A percentile compares a stretch with the other conserved stretches of the same genome.
phyloP scores from a whole-genome alignment of 2,113 vertebrate genomes.

The Cnemophilus loriae region DNA sequence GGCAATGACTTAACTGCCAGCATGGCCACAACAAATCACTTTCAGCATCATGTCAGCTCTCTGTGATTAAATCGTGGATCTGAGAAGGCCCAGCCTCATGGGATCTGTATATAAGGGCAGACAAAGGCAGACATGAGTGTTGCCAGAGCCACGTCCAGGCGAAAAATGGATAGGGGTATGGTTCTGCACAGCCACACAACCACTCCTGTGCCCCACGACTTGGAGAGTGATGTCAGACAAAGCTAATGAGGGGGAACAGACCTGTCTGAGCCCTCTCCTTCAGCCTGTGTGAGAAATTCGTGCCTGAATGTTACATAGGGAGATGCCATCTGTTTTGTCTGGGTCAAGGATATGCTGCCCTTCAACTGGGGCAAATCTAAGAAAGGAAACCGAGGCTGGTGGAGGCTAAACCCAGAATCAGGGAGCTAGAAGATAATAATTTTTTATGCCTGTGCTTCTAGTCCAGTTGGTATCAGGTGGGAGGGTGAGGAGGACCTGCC shows the following conservation, averaged over 20 bases:
- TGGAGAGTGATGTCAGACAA: neutral
- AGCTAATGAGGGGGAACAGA: conserved; percentile 49
- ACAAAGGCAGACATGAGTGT: neutral
- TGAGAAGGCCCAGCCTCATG: neutral
- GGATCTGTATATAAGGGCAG: neutral
- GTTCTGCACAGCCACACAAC: neutral
- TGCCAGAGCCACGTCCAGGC: neutral
- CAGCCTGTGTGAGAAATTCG: neutral
- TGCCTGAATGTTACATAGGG: neutral
- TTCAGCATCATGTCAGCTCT: conserved; percentile 26
- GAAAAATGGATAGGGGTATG: neutral
- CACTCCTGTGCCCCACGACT: neutral
- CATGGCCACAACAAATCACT: conserved; percentile 52
- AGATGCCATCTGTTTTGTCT: conserved; percentile 43
- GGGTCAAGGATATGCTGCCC: conserved; percentile 4
- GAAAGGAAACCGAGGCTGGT: neutral
- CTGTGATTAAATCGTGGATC: conserved; percentile 43
- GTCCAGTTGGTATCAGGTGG: neutral
- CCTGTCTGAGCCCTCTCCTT: conserved; percentile 32
- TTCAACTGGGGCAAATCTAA: neutral
- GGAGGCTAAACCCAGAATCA: neutral
- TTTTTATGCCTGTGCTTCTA: neutral
- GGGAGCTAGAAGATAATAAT: neutral
- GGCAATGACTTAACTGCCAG: conserved; percentile 46
- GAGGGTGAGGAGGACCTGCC: neutral